A percentile compares a stretch with the other conserved stretches of the same genome.
phyloP scores from a whole-genome alignment of 2,888 invertebrate genomes.

The Macropis europaea region DNA sequence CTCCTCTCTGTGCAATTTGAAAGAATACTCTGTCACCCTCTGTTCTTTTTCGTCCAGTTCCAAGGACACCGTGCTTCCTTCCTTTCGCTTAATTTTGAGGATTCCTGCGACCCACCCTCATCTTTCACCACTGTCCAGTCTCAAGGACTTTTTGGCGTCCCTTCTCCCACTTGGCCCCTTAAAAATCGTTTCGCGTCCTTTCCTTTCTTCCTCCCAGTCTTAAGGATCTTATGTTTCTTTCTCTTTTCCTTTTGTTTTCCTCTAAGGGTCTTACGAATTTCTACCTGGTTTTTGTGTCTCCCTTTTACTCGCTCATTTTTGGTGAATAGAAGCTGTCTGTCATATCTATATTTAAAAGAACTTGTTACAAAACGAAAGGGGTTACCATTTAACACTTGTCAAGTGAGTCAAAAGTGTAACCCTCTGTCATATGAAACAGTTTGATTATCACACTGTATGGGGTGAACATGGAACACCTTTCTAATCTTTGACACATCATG shows the following conservation, averaged over 20 bases:
- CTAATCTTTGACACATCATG: too few relatives aligned
- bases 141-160: constrained; percentile 22
- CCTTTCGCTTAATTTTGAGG: constrained; percentile 28
- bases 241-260: not conserved
- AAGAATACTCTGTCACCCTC: constrained; percentile 23
- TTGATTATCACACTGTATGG: too few relatives aligned
- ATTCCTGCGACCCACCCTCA: constrained; percentile 25
- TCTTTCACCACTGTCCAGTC: constrained; percentile 29
- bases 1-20: constrained; percentile 13
- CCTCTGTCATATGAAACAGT: too few relatives aligned
- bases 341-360: too few relatives aligned
- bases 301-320: too few relatives aligned
- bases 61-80: constrained; percentile 5
- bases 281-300: not conserved
- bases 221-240: not conserved
- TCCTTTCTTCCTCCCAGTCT: not conserved
- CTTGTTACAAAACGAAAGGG: too few relatives aligned
- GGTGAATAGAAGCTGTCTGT: too few relatives aligned
- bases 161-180: constrained; percentile 3
- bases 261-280: not conserved
- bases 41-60: not conserved
- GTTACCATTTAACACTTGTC: too few relatives aligned
- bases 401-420: too few relatives aligned
- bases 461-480: too few relatives aligned
- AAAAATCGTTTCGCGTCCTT: constrained; percentile 8